Evolutionary conservation across 1,140 invertebrate species (phyloP).

Genomic region (Bradynema listronoti): DNA sequence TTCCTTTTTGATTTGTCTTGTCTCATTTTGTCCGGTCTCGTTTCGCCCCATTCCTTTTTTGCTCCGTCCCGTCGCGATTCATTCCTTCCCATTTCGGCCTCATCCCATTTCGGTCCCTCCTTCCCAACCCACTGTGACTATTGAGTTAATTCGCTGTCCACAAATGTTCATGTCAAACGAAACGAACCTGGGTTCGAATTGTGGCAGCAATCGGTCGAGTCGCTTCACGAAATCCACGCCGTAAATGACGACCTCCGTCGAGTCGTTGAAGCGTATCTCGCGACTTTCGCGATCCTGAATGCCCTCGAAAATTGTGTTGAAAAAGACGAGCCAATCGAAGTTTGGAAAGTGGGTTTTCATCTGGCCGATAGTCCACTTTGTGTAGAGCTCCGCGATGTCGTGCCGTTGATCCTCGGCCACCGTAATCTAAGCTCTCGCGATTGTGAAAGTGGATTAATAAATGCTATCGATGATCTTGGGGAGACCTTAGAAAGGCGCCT

Average conservation of each 20-base stretch:
- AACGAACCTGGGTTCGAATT: constrained; percentile 49
- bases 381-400: constrained; percentile 57
- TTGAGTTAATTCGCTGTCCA: too few relatives aligned
- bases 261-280: constrained; percentile 37
- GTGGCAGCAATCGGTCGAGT: constrained; percentile 48
- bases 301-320: constrained; percentile 54
- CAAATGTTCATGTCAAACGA: too few relatives aligned
- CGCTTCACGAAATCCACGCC: constrained; percentile 54
- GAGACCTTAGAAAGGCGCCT: too few relatives aligned
- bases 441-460: constrained; percentile 10
- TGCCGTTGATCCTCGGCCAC: constrained; percentile 56
- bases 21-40: too few relatives aligned
- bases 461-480: too few relatives aligned
- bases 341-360: constrained; percentile 48
- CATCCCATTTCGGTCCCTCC: too few relatives aligned
- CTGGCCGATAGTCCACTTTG: constrained; percentile 55
- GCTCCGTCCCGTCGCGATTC: too few relatives aligned
- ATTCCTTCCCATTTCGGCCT: background rate
- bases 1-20: too few relatives aligned
- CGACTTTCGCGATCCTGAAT: constrained; percentile 40
- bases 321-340: constrained; percentile 54
- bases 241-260: constrained; percentile 54
- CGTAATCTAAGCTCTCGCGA: constrained; percentile 41
- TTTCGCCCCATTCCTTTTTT: too few relatives aligned
- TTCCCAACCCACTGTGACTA: too few relatives aligned